These are phyloP conservation scores for Natrix natrix DNA, from an alignment of 2,797 vertebrate species.

Conservation along the genomic window DNA sequence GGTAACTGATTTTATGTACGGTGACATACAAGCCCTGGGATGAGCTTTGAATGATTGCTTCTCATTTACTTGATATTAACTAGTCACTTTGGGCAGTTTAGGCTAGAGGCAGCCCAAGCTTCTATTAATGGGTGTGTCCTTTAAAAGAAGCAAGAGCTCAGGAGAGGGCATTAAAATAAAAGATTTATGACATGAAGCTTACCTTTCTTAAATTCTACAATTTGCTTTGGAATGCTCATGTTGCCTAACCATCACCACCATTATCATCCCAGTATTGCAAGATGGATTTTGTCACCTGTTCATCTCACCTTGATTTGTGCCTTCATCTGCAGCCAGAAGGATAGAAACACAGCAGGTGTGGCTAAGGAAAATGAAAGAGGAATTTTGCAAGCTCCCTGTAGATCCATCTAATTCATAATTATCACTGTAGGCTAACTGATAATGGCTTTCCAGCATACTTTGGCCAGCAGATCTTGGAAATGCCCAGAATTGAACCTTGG, in stretches of 20 bases:
- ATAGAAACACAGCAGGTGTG: neutral
- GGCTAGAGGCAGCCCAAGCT: conserved; percentile 42
- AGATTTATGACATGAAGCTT: conserved; percentile 9
- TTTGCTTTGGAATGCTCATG: neutral
- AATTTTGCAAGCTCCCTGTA: neutral
- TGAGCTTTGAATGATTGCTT: conserved; percentile 46
- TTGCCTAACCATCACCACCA: neutral
- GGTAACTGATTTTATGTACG: conserved; percentile 40
- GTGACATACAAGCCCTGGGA: conserved; percentile 33
- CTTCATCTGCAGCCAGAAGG: neutral
- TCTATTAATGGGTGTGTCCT: conserved; percentile 38
- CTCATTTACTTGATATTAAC: conserved; percentile 53
- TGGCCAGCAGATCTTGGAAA: neutral
- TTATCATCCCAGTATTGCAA: neutral
- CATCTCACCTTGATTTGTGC: neutral
- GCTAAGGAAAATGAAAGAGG: neutral
- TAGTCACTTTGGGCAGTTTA: conserved; percentile 47
- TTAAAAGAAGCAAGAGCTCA: conserved; percentile 45
- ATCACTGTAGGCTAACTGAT: neutral
- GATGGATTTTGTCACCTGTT: neutral
- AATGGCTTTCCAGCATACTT: neutral
- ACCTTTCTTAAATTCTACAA: conserved; percentile 14
- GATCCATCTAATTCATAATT: neutral
- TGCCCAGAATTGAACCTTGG: neutral
- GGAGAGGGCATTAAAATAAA: conserved; percentile 7